A percentile compares a stretch with the other conserved stretches of the same genome.
phyloP scores from a whole-genome alignment of 1,140 invertebrate genomes.

The Drosophila micromelanica region DNA sequence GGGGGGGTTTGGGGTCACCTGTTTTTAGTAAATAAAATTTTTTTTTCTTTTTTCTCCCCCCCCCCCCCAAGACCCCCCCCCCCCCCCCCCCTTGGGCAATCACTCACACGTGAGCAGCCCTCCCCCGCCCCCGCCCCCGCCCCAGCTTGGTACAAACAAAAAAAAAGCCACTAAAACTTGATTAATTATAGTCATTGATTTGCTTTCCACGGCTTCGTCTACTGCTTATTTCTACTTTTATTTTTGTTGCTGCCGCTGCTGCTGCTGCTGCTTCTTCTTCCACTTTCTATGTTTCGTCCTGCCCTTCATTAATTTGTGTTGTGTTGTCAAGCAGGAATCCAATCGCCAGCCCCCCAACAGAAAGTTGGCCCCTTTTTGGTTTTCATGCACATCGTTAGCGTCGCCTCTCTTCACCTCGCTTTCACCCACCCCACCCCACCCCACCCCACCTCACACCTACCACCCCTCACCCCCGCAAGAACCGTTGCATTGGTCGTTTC shows the following conservation, averaged over 20 bases:
- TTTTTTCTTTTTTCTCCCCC: background rate
- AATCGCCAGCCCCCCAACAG: too few relatives aligned
- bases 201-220: conserved; percentile 67
- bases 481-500: background rate
- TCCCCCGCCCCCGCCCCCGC: too few relatives aligned
- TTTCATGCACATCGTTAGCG: conserved; percentile 34
- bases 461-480: too few relatives aligned
- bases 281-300: conserved; percentile 13
- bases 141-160: too few relatives aligned
- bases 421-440: background rate
- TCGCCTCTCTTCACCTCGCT: conserved; percentile 15
- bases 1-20: too few relatives aligned
- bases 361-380: background rate
- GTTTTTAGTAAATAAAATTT: too few relatives aligned
- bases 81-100: conserved; percentile 34
- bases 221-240: background rate
- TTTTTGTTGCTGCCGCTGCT: background rate
- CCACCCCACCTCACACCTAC: background rate
- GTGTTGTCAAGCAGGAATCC: conserved; percentile 32
- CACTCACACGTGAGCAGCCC: conserved; percentile 62
- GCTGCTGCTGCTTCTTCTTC: conserved; percentile 5
- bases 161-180: conserved; percentile 67
- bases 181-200: conserved; percentile 82
- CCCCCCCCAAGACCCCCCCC: background rate
- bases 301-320: conserved; percentile 74